phyloP scores from a whole-genome alignment of 2,797 vertebrate genomes.

The Lophura swinhoii region DNA sequence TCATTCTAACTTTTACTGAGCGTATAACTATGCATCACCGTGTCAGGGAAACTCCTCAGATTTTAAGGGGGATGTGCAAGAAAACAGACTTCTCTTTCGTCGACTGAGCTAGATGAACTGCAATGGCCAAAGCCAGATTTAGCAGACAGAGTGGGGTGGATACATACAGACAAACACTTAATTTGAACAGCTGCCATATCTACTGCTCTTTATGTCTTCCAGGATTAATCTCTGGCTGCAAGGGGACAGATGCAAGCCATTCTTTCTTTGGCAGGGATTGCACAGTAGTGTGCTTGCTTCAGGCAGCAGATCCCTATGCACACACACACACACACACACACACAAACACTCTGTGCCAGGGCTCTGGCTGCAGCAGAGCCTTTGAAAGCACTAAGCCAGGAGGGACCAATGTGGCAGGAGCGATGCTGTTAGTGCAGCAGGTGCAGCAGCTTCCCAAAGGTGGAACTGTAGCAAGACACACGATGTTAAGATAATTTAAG shows the following conservation, averaged over 20 bases:
- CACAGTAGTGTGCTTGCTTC: neutral
- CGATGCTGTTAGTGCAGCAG: neutral
- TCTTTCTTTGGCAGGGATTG: neutral
- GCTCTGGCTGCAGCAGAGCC: neutral
- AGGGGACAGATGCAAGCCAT: neutral
- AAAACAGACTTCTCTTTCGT: neutral
- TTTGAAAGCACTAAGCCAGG: neutral
- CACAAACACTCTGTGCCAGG: neutral
- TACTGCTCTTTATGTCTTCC: neutral
- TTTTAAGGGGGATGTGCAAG: constrained; percentile 8
- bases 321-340: fast-evolving
- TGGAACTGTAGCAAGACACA: neutral
- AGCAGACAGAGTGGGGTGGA: neutral
- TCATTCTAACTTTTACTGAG: constrained; percentile 66
- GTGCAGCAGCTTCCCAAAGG: neutral
- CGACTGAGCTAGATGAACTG: neutral
- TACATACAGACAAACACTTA: neutral
- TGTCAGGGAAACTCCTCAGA: constrained; percentile 49
- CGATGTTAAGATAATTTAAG: neutral
- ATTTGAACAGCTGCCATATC: neutral
- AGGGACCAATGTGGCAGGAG: neutral
- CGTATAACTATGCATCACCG: constrained; percentile 64
- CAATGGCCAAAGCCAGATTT: neutral
- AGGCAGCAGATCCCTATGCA: neutral
- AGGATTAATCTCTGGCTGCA: neutral